Conservation (phyloP, 2,797 vertebrate genomes). For the Oreonectes daqikongensis region DNA sequence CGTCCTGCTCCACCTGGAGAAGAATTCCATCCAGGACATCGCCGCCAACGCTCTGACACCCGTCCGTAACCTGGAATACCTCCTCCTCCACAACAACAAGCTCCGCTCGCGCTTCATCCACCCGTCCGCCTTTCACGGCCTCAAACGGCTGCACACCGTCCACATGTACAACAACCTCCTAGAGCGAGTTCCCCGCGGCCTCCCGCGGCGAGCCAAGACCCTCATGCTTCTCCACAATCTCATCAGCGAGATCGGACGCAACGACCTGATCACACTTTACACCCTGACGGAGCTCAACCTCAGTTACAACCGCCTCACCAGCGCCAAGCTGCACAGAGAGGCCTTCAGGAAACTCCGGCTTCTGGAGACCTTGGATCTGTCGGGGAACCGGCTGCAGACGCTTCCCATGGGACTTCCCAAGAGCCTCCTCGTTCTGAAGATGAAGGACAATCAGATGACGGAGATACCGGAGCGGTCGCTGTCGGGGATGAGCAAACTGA, state of each 20-base stretch:
- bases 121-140: slow-evolving; percentile 87
- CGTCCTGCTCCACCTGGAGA: slow-evolving; percentile 93
- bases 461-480: slow-evolving; percentile 83
- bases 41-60: slow-evolving; percentile 83
- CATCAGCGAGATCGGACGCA: slow-evolving; percentile 88
- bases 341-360: slow-evolving; percentile 92
- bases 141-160: slow-evolving; percentile 95
- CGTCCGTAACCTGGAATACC: slow-evolving; percentile 90
- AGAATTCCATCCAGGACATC: slow-evolving; percentile 88
- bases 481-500: slow-evolving; percentile 86
- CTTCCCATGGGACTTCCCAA: slow-evolving; percentile 89
- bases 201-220: slow-evolving; percentile 91
- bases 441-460: slow-evolving; percentile 88
- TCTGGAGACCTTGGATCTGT: slow-evolving; percentile 89
- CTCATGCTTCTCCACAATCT: slow-evolving; percentile 95
- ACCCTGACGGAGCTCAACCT: slow-evolving; percentile 94
- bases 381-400: slow-evolving; percentile 84
- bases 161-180: slow-evolving; percentile 96
- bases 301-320: slow-evolving; percentile 94
- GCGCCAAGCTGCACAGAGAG: slow-evolving; percentile 83
- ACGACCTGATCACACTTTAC: slow-evolving; percentile 88
- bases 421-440: slow-evolving; percentile 84
- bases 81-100: slow-evolving; percentile 95
- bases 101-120: slow-evolving; percentile 89
- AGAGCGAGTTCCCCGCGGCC: slow-evolving; percentile 88